Conservation (phyloP, 2,797 vertebrate species). For the Bradypodion ventrale region DNA sequence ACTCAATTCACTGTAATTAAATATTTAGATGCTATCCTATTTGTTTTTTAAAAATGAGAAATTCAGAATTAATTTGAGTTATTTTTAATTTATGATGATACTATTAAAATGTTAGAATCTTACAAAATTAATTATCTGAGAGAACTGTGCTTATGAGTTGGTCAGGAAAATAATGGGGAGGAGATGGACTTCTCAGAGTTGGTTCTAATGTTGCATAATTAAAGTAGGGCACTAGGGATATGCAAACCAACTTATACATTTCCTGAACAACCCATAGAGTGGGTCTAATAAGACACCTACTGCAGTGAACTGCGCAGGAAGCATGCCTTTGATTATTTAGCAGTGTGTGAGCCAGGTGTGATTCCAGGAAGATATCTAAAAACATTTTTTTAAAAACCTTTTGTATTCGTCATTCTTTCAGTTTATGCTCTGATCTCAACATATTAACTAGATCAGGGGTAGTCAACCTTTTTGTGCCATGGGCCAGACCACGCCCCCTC, state of each 20-base stretch:
- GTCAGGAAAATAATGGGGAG: slow-evolving; percentile 52
- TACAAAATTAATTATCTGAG: slow-evolving; percentile 68
- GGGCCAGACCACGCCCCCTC: too few relatives aligned
- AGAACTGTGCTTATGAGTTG: slow-evolving; percentile 50
- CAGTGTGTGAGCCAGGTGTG: not conserved
- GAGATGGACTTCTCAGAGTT: slow-evolving; percentile 65
- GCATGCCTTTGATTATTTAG: slow-evolving; percentile 21
- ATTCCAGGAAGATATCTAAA: slow-evolving; percentile 14
- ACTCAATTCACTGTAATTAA: slow-evolving; percentile 57
- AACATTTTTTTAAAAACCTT: slow-evolving; percentile 37
- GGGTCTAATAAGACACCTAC: slow-evolving; percentile 63
- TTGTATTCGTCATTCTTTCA: not conserved
- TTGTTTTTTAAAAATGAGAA: slow-evolving; percentile 63
- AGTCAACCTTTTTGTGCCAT: too few relatives aligned
- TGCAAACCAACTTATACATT: slow-evolving; percentile 73
- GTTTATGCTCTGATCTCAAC: slow-evolving; percentile 4
- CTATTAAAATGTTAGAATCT: slow-evolving; percentile 60
- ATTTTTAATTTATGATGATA: slow-evolving; percentile 67
- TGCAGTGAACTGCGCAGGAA: slow-evolving; percentile 47
- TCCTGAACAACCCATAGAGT: slow-evolving; percentile 72
- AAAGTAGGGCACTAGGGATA: slow-evolving; percentile 65
- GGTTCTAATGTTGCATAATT: slow-evolving; percentile 71
- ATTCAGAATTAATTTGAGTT: slow-evolving; percentile 61
- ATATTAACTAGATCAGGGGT: too few relatives aligned
- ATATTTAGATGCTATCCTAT: slow-evolving; percentile 61